Evolutionary conservation across 1,140 invertebrate genomes (phyloP).

Genomic region (Pogonomyrmex barbatus): DNA sequence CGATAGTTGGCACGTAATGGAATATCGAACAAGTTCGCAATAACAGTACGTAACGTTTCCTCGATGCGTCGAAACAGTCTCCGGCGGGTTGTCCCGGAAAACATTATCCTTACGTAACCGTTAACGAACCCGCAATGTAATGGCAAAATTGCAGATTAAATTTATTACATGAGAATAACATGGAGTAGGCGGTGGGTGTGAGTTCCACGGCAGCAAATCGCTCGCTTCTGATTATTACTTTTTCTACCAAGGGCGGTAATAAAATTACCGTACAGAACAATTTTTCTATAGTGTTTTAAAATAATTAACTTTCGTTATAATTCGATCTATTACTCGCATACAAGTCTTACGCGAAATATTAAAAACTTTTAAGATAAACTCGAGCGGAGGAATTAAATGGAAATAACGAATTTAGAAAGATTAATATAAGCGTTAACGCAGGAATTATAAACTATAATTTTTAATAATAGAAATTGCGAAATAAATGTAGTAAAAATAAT

Average conservation of each 20-base stretch:
- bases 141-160: constrained; percentile 47
- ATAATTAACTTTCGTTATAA: constrained; percentile 1
- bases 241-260: neutral
- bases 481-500: neutral
- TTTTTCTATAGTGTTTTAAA: constrained; percentile 31
- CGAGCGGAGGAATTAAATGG: neutral
- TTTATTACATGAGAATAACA: constrained; percentile 43
- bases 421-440: neutral
- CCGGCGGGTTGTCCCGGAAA: constrained; percentile 34
- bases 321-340: neutral
- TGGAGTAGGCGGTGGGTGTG: neutral
- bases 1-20: constrained; percentile 52
- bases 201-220: neutral
- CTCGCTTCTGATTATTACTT: constrained; percentile 23
- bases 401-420: neutral
- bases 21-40: constrained; percentile 62
- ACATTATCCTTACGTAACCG: constrained; percentile 51
- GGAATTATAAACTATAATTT: neutral
- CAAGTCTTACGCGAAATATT: neutral
- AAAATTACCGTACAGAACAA: neutral
- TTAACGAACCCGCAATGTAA: constrained; percentile 43
- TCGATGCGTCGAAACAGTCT: constrained; percentile 28
- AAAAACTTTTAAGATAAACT: neutral
- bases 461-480: neutral
- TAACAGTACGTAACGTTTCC: constrained; percentile 36